Percentiles rank a stretch among this genome's conserved stretches.
These are phyloP conservation scores for Stegodyphus dumicola DNA, from an alignment of 1,140 invertebrate genomes.

Conservation along the genomic window DNA sequence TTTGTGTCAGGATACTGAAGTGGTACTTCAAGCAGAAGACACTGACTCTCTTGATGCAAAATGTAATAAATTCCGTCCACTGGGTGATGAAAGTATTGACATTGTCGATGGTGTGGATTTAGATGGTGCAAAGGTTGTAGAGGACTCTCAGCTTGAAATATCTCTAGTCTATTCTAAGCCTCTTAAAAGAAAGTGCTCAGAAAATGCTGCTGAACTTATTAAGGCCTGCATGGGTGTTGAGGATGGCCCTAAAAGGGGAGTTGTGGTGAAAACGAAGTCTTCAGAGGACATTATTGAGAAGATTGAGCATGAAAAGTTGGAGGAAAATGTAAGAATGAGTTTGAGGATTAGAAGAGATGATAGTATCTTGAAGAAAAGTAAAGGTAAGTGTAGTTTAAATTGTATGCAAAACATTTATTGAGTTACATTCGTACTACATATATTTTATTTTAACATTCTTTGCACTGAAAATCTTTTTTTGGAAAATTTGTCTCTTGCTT, in stretches of 20 bases:
- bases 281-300: constrained; percentile 27
- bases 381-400: constrained; percentile 19
- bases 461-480: no score
- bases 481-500: no score
- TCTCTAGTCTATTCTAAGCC: constrained; percentile 66
- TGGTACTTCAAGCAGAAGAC: neutral
- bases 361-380: constrained; percentile 39
- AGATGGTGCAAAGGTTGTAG: constrained; percentile 18
- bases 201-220: constrained; percentile 76
- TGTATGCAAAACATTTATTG: no score
- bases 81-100: constrained; percentile 50
- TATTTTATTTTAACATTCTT: no score
- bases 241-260: constrained; percentile 67
- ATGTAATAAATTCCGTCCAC: constrained; percentile 54
- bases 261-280: constrained; percentile 37
- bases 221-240: constrained; percentile 78
- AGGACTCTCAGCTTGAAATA: constrained; percentile 53
- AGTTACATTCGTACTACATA: no score
- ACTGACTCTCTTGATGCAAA: constrained; percentile 19
- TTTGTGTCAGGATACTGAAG: constrained; percentile 9
- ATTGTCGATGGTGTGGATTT: constrained; percentile 38
- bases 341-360: constrained; percentile 50
- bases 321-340: constrained; percentile 44
- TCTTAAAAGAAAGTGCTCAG: constrained; percentile 76
- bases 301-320: constrained; percentile 40